Evolutionary conservation across 2,888 invertebrate genomes (phyloP).

Genomic region (Gandaritis pyraliata): DNA sequence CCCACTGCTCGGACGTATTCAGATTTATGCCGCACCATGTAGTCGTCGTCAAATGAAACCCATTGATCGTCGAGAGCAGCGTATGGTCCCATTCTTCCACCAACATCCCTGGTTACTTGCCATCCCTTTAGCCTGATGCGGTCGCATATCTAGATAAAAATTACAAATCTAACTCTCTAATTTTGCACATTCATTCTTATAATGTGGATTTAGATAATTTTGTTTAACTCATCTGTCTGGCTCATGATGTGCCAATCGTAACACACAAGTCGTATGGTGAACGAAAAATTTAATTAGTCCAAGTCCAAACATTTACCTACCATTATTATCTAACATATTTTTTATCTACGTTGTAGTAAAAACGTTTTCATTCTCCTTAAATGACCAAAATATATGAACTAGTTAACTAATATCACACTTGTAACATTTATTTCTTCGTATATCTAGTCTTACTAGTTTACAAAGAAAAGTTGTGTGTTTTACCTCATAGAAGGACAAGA

Average conservation of each 20-base stretch:
- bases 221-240: not conserved
- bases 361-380: no score
- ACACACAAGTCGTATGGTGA: not conserved
- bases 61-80: constrained; percentile 93
- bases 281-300: constrained; percentile 6
- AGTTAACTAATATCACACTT: no score
- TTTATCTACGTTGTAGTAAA: no score
- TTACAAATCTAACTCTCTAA: not conserved
- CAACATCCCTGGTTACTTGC: constrained; percentile 90
- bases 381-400: no score
- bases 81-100: constrained; percentile 94
- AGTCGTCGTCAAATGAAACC: constrained; percentile 96
- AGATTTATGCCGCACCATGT: constrained; percentile 92
- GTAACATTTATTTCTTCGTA: not conserved
- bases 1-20: constrained; percentile 91
- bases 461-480: constrained; percentile 13
- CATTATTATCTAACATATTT: not conserved
- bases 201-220: not conserved
- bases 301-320: constrained; percentile 8
- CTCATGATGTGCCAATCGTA: not conserved
- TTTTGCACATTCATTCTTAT: not conserved
- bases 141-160: constrained; percentile 88
- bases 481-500: constrained; percentile 95
- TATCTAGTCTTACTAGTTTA: not conserved
- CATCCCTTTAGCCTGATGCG: constrained; percentile 90